Conservation (phyloP, 2,113 vertebrate species). For the Python bivittatus region DNA sequence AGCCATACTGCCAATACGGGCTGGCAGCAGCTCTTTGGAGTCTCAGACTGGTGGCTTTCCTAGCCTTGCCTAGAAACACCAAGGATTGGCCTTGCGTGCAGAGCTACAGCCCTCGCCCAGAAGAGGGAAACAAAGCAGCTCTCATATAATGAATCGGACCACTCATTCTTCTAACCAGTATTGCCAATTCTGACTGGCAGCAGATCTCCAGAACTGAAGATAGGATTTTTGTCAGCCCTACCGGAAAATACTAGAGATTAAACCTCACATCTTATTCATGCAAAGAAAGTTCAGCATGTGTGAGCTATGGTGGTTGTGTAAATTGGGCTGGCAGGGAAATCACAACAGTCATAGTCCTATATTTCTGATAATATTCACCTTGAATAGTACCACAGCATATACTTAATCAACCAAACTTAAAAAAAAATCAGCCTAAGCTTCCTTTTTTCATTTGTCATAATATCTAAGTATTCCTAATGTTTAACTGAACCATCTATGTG, state of each 20-base stretch:
- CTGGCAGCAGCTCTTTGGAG: too few species aligned
- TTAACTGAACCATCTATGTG: neutral
- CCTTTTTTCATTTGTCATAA: slow-evolving; percentile 8
- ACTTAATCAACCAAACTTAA: neutral
- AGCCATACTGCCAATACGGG: neutral
- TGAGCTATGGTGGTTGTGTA: neutral
- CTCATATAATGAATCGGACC: too few species aligned
- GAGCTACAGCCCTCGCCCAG: neutral
- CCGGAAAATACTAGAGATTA: neutral
- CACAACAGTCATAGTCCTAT: neutral
- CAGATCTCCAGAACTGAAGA: neutral
- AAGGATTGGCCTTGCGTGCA: neutral
- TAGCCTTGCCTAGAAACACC: neutral
- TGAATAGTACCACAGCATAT: neutral
- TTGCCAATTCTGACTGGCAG: neutral
- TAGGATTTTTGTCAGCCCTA: neutral
- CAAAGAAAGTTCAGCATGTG: neutral
- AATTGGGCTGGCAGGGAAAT: neutral
- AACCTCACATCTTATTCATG: neutral
- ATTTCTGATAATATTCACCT: neutral
- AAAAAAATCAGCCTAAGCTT: neutral
- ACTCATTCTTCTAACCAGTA: neutral
- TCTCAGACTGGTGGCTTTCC: neutral
- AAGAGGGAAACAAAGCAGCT: neutral
- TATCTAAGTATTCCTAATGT: neutral